Conservation (phyloP, 2,113 vertebrate genomes). For the Xenotilapia flavipinnis region DNA sequence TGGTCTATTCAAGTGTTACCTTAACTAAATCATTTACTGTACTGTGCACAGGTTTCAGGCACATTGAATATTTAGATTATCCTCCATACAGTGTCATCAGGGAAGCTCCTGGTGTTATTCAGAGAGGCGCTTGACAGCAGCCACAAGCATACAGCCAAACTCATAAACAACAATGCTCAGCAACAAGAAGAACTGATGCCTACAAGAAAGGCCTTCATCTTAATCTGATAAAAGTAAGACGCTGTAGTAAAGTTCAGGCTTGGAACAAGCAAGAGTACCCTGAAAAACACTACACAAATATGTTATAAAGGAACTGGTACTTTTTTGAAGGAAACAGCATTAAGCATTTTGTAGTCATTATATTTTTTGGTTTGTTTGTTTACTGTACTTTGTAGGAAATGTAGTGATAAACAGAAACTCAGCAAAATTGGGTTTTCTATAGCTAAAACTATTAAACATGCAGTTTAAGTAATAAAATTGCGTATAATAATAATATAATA, state of each 20-base stretch:
- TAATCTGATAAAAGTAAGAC: not conserved
- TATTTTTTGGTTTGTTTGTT: not conserved
- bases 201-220: not conserved
- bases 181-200: not conserved
- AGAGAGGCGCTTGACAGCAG: not conserved
- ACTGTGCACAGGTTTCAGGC: not conserved
- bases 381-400: not conserved
- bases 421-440: not conserved
- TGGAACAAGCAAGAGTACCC: not conserved
- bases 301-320: not conserved
- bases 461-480: not conserved
- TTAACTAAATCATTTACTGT: fast-evolving
- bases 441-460: not conserved
- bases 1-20: not conserved
- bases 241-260: not conserved
- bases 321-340: not conserved
- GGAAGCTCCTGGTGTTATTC: not conserved
- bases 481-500: not conserved
- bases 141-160: fast-evolving
- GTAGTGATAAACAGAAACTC: fast-evolving
- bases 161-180: not conserved
- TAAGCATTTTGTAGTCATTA: not conserved
- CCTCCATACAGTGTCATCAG: not conserved
- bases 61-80: not conserved
- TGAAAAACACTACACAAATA: not conserved